Evolutionary conservation across 2,888 invertebrate species (phyloP), one percentile per base, ranked within the genome.

Genomic region (Hipparchia semele): DNA sequence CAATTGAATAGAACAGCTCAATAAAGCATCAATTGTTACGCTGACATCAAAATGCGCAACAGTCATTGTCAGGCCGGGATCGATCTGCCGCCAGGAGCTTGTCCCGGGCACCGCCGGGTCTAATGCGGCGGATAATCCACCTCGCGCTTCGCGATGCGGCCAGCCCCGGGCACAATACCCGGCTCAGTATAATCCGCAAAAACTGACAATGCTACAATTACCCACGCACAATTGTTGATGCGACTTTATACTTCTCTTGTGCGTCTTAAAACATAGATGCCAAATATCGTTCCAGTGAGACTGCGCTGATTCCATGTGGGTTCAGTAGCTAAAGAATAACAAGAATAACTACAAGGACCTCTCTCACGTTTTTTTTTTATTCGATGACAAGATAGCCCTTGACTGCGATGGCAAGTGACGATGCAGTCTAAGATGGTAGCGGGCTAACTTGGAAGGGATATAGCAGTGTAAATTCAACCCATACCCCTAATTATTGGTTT

Each of bases 81-180:
- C 70, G 82, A 85, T 82, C 81, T 88, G 89, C 88, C 87, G 87
- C 88, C 76, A 82, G 83, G 84, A 84, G 5, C 39, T 39, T 23
- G 5, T 39, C 39, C 39, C 82, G 79, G 84, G 87, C 83, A 84
- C 83, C 82, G 75, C 84, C 87, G 87, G 81, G 82, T 84, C 84
- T 90, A 91, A 90, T 90, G 90, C 80, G 89, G 90, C 91, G 89
- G 81, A 82, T 92, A 92, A 92, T 91, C 91, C 90, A 87, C 84
- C 86, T 91, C 91, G 88, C 90, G 90, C 90, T 90, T 87, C 86
- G 83, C 82, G 71, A 81, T 84, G 77, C 39, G 5, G 2, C 39
- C 39, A 39, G 39, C 78, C 77, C 68, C 72, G 74, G 75, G 75
- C 80, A 86, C 86, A 90, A 87, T 86, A 78, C 84, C 74, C 75